Evolutionary conservation across 2,113 vertebrate species (phyloP), one percentile per base, ranked within the genome.

Genomic region (Salvator merianae): DNA sequence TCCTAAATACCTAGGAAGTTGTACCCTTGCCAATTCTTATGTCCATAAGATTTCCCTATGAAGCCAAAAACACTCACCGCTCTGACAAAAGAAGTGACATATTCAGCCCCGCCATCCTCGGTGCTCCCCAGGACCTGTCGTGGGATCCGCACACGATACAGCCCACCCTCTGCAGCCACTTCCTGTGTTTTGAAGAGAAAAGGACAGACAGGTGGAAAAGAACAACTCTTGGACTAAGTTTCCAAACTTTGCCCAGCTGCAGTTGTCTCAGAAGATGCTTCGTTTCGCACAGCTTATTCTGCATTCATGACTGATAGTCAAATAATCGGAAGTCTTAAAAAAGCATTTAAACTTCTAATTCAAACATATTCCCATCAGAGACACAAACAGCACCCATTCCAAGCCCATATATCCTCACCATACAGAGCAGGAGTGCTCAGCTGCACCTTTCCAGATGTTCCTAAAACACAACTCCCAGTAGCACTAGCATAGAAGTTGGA

Each of bases 11-110:
- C 72, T 43, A 12, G 6, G 8, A 74, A 13, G 12, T 28, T 24
- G 70, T 26, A 47, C 4, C 71, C 5, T 13, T 73, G 71, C 38
- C 40, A 3, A 40, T 28, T 20, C 20, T 50, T 8, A 22, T 30
- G 4, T 34, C 20, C 10, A 7, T 18, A 69, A 53, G 30, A 12
- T n/a, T 72, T 81, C 16, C 50, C 69, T 30, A 72, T 12, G 14
- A 79, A 4, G 28, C 32, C 32, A 47, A 66, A 34, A 63, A 36
- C 68, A 97, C 98, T 87, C 93, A 98, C 97, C 3, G 98, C 97
- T 82, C 96, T 96, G 87, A 98, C 95, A 30, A 98, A 98, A 1
- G 98, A 96, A 5, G 97, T 97, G 65, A 98, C 97, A 3, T 97
- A 94, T 3, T 97, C 95, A 8, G 91, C 71, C 34, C 93, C 95